Evolutionary conservation across 2,113 vertebrate species (phyloP), one percentile per base, ranked within the genome.

Genomic region (Eretmochelys imbricata): DNA sequence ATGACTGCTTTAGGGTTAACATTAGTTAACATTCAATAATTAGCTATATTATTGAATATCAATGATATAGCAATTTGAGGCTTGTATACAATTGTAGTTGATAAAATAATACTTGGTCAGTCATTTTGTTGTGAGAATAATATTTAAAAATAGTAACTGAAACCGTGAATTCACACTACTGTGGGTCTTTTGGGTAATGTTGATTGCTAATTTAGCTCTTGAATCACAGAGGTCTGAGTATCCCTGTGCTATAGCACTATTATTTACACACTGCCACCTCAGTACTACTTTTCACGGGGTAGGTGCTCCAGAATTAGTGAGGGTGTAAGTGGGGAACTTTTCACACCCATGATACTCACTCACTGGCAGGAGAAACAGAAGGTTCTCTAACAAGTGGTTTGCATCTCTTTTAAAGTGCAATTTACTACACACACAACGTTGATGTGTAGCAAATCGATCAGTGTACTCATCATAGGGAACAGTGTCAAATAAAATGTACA

Each of bases 261-360:
- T 29, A 87, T 57, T 92, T 84, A 81, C 53, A 59, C 31, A 53
- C 53, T 91, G 90, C 91, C 49, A 65, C 79, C 96, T 81, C 35
- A 91, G 31, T 53, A 55, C 2, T 88, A 49, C 19, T 95, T 72
- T 89, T 91, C 12, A 7, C 88, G 54, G 48, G 87, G 87, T 6
- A 4, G 10, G 76, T 86, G 91, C 84, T 94, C 57, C 69, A 82
- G 20, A 59, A 84, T 97, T 97, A 97, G 95, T 97, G 54, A 80
- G 59, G 85, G 42, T 90, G 84, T 25, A 9, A 90, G 90, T 6
- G 88, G 85, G 89, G 80, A 87, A 89, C 69, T 89, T 19, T 83
- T 94, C 0, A 17, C 53, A 88, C 82, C 54, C 42, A 42, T 84
- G 86, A 93, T 98, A 97, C 95, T 97, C 95, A 97, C 97, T 96